phyloP scores from a whole-genome alignment of 2,113 vertebrate species.

The Athene noctua region DNA sequence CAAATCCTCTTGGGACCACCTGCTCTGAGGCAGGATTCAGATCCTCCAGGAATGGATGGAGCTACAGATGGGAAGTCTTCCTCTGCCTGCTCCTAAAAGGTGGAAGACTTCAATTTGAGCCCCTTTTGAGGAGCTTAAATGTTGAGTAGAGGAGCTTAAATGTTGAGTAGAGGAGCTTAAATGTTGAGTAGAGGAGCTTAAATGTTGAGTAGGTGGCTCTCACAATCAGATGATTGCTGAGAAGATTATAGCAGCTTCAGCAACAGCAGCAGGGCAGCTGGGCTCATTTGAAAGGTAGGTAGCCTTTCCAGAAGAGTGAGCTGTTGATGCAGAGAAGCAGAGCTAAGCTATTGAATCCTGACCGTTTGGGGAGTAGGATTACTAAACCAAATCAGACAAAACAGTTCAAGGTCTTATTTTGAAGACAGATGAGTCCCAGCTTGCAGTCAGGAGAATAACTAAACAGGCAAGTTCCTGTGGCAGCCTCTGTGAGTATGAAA shows the following conservation, averaged over 20 bases:
- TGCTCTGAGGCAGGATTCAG: not conserved
- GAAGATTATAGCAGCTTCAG: not conserved
- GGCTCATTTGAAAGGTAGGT: not conserved
- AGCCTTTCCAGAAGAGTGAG: not conserved
- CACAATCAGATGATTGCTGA: not conserved
- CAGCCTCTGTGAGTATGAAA: not conserved
- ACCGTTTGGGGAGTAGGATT: not conserved
- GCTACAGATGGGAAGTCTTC: not conserved
- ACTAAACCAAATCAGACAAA: not conserved
- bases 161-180: not conserved
- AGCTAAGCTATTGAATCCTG: not conserved
- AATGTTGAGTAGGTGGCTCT: not conserved
- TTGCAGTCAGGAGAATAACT: not conserved
- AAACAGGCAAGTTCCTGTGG: not conserved
- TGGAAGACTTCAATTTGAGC: not conserved
- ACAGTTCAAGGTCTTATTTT: not conserved
- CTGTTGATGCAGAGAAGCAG: not conserved
- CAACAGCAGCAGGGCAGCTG: not conserved
- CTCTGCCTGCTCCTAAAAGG: not conserved
- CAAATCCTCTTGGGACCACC: not conserved
- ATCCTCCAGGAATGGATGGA: not conserved
- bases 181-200: not conserved
- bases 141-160: not conserved
- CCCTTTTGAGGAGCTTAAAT: not conserved
- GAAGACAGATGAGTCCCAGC: not conserved